Evolutionary conservation across 2,888 invertebrate species (phyloP).

Genomic region (Cremastobaeus sp.): DNA sequence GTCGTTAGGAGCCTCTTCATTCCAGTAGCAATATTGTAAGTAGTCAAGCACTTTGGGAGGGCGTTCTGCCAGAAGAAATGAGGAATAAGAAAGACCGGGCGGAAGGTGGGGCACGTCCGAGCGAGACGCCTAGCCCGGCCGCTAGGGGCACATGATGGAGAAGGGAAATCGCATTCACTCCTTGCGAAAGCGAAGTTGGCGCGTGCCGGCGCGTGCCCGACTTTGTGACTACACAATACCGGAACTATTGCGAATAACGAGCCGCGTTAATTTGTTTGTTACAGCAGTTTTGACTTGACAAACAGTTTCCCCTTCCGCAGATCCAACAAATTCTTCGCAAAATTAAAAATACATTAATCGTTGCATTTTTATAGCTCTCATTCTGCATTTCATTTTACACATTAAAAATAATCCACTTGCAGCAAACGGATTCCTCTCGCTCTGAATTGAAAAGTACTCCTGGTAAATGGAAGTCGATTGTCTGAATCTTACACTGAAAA

Average conservation of each 20-base stretch:
- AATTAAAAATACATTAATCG: too few species aligned
- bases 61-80: conserved; percentile 53
- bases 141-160: too few species aligned
- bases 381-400: too few species aligned
- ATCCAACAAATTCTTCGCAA: too few species aligned
- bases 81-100: conserved; percentile 52
- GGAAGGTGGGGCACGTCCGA: conserved; percentile 47
- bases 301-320: background rate
- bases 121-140: too few species aligned
- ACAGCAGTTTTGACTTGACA: too few species aligned
- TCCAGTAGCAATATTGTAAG: conserved; percentile 60
- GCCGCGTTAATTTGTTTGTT: conserved; percentile 23
- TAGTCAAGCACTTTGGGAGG: conserved; percentile 61
- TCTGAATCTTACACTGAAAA: too few species aligned
- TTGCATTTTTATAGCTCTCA: too few species aligned
- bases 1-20: conserved; percentile 58
- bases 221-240: conserved; percentile 49
- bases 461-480: too few species aligned
- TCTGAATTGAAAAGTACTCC: too few species aligned
- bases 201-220: conserved; percentile 63
- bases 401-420: too few species aligned
- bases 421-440: too few species aligned
- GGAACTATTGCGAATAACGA: conserved; percentile 52
- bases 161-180: conserved; percentile 55
- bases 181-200: conserved; percentile 51